Evolutionary conservation across 2,888 invertebrate genomes (phyloP).

Genomic region (Endotricha flammealis): DNA sequence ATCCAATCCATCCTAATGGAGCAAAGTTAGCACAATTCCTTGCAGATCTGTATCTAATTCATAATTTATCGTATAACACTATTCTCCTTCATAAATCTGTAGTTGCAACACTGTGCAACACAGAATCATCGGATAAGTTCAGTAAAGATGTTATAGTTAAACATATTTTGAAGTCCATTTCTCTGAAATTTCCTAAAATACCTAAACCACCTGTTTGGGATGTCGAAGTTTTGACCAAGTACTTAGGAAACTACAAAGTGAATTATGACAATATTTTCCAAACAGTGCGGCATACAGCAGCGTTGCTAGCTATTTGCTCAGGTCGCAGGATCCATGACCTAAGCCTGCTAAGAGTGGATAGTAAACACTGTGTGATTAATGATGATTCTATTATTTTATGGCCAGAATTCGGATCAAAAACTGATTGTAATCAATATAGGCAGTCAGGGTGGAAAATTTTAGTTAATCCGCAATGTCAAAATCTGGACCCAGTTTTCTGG

Average conservation of each 20-base stretch:
- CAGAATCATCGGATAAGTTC: slow-evolving; percentile 1
- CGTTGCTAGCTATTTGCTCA: slow-evolving; percentile 4
- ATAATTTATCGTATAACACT: slow-evolving; percentile 15
- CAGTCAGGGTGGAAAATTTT: too few species aligned
- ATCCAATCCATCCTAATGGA: slow-evolving; percentile 9
- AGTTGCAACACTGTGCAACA: slow-evolving; percentile 15
- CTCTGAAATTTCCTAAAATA: neutral
- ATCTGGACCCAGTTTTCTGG: too few species aligned
- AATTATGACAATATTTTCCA: slow-evolving; percentile 4
- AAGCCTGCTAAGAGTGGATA: neutral
- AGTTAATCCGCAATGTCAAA: too few species aligned
- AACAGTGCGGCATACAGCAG: slow-evolving; percentile 7
- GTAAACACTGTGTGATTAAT: neutral
- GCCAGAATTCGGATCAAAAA: too few species aligned
- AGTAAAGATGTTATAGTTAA: neutral
- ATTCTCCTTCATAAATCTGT: slow-evolving; percentile 21
- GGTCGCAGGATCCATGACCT: slow-evolving; percentile 2
- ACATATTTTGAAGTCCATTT: neutral
- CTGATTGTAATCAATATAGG: too few species aligned
- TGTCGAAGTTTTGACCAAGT: neutral
- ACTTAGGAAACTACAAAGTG: neutral
- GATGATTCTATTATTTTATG: too few species aligned
- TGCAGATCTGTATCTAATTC: slow-evolving; percentile 12
- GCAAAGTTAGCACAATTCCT: slow-evolving; percentile 14
- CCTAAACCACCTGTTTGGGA: neutral